A percentile compares a stretch with the other conserved stretches of the same genome.
phyloP scores from a whole-genome alignment of 2,888 invertebrate genomes.

The Drosophila pseudotakahashii region DNA sequence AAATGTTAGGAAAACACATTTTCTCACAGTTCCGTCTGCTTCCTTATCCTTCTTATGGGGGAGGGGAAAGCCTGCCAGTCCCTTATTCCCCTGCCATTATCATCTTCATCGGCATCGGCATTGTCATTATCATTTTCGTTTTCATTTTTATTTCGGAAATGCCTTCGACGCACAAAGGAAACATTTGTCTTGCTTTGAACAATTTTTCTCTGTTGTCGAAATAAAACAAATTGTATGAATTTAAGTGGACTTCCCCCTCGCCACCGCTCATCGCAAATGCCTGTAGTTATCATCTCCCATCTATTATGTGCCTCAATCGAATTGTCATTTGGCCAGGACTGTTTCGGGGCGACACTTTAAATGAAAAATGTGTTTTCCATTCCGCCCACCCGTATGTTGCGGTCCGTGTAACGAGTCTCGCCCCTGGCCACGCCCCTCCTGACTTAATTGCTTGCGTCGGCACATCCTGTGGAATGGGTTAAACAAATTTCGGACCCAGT shows the following conservation, averaged over 20 bases:
- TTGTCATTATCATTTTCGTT: conserved; percentile 64
- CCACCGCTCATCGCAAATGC: conserved; percentile 58
- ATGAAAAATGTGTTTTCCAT: conserved; percentile 33
- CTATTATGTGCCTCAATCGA: conserved; percentile 66
- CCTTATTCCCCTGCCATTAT: conserved; percentile 15
- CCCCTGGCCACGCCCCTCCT: conserved; percentile 4
- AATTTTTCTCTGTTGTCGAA: conserved; percentile 54
- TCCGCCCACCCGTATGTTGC: conserved; percentile 16
- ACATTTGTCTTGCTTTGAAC: conserved; percentile 69
- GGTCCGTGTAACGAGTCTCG: conserved; percentile 4
- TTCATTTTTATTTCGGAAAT: conserved; percentile 58
- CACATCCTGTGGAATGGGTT: neutral
- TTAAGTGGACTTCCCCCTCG: conserved; percentile 43
- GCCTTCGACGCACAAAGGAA: conserved; percentile 49
- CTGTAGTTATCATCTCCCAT: conserved; percentile 62
- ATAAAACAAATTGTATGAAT: conserved; percentile 71
- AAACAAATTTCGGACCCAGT: neutral
- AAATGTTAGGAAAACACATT: conserved; percentile 54
- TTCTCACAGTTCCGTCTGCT: conserved; percentile 31
- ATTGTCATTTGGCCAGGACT: conserved; percentile 53
- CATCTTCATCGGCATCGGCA: conserved; percentile 31
- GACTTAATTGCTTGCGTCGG: conserved; percentile 34
- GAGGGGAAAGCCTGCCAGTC: conserved; percentile 2
- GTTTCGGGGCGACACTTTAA: conserved; percentile 41
- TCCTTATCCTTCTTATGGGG: conserved; percentile 33